Percentiles rank a stretch among this genome's conserved stretches.
Evolutionary conservation across 2,113 vertebrate species (phyloP).

Genomic region (Alligator mississippiensis): DNA sequence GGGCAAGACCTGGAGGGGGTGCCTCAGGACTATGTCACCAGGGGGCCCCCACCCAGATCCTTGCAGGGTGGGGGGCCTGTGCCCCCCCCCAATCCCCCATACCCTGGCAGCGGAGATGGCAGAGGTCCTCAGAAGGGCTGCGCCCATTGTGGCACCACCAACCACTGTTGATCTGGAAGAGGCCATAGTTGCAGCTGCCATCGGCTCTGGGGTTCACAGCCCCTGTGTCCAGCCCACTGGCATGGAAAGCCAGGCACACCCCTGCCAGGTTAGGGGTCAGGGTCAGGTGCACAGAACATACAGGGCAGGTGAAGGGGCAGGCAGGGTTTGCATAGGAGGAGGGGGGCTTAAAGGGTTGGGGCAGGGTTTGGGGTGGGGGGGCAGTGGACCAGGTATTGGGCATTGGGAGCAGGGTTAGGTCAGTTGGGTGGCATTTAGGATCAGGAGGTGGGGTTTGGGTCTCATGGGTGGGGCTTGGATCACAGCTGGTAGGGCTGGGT

Average conservation of each 20-base stretch:
- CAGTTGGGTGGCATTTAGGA: too few species aligned
- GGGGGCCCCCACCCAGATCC: background rate
- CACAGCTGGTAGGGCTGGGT: background rate
- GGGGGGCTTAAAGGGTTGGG: too few species aligned
- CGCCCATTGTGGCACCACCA: slow-evolving; percentile 69
- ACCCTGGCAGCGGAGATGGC: slow-evolving; percentile 34
- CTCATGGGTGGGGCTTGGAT: background rate
- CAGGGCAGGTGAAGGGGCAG: background rate
- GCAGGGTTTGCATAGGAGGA: too few species aligned
- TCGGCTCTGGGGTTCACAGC: slow-evolving; percentile 60
- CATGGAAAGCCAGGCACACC: slow-evolving; percentile 69
- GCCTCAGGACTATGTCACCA: background rate
- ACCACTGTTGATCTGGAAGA: slow-evolving; percentile 80
- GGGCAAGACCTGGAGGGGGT: background rate
- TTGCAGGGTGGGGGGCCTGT: background rate
- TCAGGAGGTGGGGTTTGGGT: too few species aligned
- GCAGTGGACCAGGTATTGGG: too few species aligned
- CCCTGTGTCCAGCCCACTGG: slow-evolving; percentile 62
- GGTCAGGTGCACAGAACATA: background rate
- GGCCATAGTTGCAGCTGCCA: slow-evolving; percentile 70
- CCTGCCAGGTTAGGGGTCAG: slow-evolving; percentile 1
- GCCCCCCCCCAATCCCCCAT: background rate
- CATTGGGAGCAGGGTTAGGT: background rate
- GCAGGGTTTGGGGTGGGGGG: too few species aligned
- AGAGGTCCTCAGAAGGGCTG: slow-evolving; percentile 47